Percentiles rank a stretch among this genome's conserved stretches.
phyloP scores from a whole-genome alignment of 2,888 invertebrate species.

The Matsumyia berberina region DNA sequence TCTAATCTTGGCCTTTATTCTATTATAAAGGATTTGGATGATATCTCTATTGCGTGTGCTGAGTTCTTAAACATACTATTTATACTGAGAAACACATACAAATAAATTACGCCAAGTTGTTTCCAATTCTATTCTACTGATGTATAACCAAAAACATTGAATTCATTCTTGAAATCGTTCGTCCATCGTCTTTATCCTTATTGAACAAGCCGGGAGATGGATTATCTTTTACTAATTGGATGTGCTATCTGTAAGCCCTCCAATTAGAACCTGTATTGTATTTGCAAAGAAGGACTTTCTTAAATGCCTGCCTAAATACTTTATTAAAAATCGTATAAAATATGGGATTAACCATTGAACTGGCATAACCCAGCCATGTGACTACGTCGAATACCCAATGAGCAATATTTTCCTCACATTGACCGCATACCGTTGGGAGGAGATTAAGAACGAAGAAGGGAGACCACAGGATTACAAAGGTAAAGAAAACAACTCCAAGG shows the following conservation, averaged over 20 bases:
- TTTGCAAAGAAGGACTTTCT: conserved; percentile 92
- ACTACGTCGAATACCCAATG: conserved; percentile 93
- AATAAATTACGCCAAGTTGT: too few relatives aligned
- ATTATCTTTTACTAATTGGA: conserved; percentile 73
- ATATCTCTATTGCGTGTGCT: too few relatives aligned
- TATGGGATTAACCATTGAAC: conserved; percentile 97
- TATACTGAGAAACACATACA: too few relatives aligned
- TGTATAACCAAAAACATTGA: background rate
- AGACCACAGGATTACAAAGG: conserved; percentile 97
- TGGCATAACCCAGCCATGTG: conserved; percentile 96
- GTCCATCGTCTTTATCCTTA: conserved; percentile 5
- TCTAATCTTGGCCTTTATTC: too few relatives aligned
- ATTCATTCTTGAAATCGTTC: conserved; percentile 49
- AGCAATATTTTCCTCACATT: conserved; percentile 91
- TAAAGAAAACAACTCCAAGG: conserved; percentile 96
- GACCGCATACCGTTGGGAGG: conserved; percentile 92
- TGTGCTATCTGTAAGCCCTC: conserved; percentile 86
- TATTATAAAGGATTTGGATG: too few relatives aligned
- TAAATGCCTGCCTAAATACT: conserved; percentile 95
- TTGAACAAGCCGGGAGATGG: conserved; percentile 49
- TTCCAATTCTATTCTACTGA: too few relatives aligned
- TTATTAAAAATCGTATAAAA: conserved; percentile 98
- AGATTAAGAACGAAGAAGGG: conserved; percentile 97
- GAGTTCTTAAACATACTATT: too few relatives aligned
- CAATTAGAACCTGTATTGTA: conserved; percentile 87